These are phyloP conservation scores for Onychostoma macrolepis DNA, from an alignment of 2,113 vertebrate genomes.

Conservation along the genomic window DNA sequence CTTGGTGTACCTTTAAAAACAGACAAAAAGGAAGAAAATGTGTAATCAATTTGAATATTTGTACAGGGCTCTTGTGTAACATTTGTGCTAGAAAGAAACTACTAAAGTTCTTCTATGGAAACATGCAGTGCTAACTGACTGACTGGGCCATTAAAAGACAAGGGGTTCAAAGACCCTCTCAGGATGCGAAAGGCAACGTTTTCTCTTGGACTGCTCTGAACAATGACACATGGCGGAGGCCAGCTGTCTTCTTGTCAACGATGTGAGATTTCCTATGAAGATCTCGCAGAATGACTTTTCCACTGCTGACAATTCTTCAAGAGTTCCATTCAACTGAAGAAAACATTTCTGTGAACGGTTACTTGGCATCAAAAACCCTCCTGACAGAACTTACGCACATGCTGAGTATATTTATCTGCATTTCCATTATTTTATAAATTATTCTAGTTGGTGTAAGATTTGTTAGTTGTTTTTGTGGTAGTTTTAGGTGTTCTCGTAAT, in stretches of 20 bases:
- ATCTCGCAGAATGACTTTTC: conserved; percentile 40
- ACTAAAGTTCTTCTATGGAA: conserved; percentile 6
- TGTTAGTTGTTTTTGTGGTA: conserved; percentile 55
- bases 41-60: conserved; percentile 18
- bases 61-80: conserved; percentile 28
- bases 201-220: conserved; percentile 30
- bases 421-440: conserved; percentile 67
- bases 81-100: background rate
- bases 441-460: conserved; percentile 62
- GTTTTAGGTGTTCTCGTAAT: conserved; percentile 61
- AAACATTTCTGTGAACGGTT: conserved; percentile 31
- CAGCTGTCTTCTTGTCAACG: conserved; percentile 21
- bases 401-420: conserved; percentile 50
- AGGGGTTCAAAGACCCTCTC: background rate
- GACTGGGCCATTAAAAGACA: conserved; percentile 3
- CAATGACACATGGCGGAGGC: conserved; percentile 20
- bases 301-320: conserved; percentile 28
- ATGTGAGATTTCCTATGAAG: conserved; percentile 41
- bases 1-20: background rate
- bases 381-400: conserved; percentile 36
- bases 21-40: conserved; percentile 20
- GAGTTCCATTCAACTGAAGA: background rate
- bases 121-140: background rate
- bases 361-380: conserved; percentile 20
- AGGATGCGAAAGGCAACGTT: conserved; percentile 15